A percentile compares a stretch with the other conserved stretches of the same genome.
Evolutionary conservation across 2,888 invertebrate species (phyloP).

Genomic region (Arctia plantaginis): DNA sequence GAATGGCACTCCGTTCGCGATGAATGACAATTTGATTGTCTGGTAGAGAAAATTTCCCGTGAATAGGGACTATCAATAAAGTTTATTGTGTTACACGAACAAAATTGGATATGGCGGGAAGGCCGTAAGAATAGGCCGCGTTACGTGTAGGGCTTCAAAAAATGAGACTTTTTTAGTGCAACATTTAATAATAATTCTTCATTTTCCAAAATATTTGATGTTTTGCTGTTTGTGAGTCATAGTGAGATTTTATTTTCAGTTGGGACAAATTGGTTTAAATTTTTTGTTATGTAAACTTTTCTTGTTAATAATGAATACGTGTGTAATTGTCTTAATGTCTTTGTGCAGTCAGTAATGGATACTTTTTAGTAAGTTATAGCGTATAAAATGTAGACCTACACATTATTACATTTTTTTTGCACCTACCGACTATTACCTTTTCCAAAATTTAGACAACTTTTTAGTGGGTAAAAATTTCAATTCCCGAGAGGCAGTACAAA

Average conservation of each 20-base stretch:
- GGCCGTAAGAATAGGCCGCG: slow-evolving; percentile 12
- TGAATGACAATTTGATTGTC: slow-evolving; percentile 20
- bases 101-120: slow-evolving; percentile 16
- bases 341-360: too few relatives aligned
- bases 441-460: too few relatives aligned
- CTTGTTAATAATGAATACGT: too few relatives aligned
- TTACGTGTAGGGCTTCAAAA: slow-evolving; percentile 32
- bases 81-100: slow-evolving; percentile 21
- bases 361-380: too few relatives aligned
- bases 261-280: neutral
- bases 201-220: neutral
- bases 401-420: too few relatives aligned
- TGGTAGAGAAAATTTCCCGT: slow-evolving; percentile 15
- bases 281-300: neutral
- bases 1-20: neutral
- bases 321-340: too few relatives aligned
- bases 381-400: too few relatives aligned
- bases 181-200: neutral
- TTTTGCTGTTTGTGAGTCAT: neutral
- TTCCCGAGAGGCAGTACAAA: too few relatives aligned
- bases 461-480: too few relatives aligned
- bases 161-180: slow-evolving; percentile 19
- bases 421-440: too few relatives aligned
- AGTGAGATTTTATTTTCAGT: neutral
- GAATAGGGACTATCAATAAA: slow-evolving; percentile 16